These are phyloP conservation scores for Phoebastria nigripes DNA, from an alignment of 2,797 vertebrate genomes.

Conservation along the genomic window DNA sequence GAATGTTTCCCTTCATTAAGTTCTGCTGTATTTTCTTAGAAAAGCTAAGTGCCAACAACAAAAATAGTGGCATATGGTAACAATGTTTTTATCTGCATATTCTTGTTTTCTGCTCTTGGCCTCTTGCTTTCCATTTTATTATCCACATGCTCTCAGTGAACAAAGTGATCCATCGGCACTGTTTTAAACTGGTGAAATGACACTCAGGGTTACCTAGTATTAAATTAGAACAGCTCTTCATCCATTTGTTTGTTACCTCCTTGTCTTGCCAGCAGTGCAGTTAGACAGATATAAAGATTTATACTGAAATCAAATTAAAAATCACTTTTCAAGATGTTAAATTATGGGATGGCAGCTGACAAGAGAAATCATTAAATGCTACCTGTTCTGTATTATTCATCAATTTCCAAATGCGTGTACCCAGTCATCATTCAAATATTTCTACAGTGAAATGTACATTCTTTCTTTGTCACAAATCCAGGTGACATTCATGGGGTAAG, in stretches of 20 bases:
- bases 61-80: neutral
- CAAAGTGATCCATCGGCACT: neutral
- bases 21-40: conserved; percentile 1
- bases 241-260: neutral
- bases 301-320: neutral
- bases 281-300: neutral
- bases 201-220: neutral
- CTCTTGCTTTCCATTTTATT: neutral
- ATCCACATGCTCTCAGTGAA: neutral
- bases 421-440: neutral
- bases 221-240: neutral
- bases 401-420: neutral
- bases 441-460: neutral
- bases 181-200: neutral
- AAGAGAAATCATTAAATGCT: neutral
- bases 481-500: neutral
- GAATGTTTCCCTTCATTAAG: neutral
- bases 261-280: neutral
- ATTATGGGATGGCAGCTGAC: neutral
- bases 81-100: neutral
- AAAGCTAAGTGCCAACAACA: neutral
- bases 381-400: neutral
- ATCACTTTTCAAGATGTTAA: neutral
- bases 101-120: neutral
- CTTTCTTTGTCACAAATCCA: neutral